These are phyloP conservation scores for Omphaloscelis lunosa DNA, from an alignment of 2,888 invertebrate species.

Conservation along the genomic window DNA sequence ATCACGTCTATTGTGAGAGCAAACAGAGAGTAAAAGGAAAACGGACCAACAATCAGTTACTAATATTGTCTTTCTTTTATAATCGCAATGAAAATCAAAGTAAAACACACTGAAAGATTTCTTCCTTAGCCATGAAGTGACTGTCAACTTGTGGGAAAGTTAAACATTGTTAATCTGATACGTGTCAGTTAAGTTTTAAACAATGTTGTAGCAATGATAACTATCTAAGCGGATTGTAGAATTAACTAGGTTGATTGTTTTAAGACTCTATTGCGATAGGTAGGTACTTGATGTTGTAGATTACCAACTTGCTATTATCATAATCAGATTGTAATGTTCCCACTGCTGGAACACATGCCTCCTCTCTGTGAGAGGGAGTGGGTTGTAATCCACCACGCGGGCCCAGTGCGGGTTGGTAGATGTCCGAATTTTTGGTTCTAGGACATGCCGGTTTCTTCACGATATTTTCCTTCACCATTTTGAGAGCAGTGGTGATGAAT, in stretches of 20 bases:
- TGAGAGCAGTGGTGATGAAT: no score
- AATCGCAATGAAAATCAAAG: slow-evolving; percentile 19
- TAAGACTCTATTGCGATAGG: not conserved
- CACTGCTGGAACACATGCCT: no score
- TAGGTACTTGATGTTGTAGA: not conserved
- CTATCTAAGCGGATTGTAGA: not conserved
- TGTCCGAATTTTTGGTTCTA: no score
- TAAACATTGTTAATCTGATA: slow-evolving; percentile 17
- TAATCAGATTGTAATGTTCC: no score
- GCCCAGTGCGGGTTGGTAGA: no score
- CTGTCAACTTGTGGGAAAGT: not conserved
- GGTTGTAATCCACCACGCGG: no score
- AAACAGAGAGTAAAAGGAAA: slow-evolving; percentile 6
- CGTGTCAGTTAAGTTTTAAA: slow-evolving; percentile 4
- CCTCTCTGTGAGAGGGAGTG: no score
- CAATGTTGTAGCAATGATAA: not conserved
- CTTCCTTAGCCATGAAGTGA: not conserved
- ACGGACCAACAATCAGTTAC: not conserved
- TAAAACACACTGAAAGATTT: slow-evolving; percentile 11
- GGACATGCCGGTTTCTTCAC: no score
- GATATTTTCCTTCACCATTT: no score
- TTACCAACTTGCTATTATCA: not conserved
- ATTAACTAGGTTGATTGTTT: slow-evolving; percentile 12
- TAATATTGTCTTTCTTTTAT: not conserved
- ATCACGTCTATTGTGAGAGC: not conserved